phyloP scores from a whole-genome alignment of 2,888 invertebrate genomes.

The Agonopterix alstromeriana region DNA sequence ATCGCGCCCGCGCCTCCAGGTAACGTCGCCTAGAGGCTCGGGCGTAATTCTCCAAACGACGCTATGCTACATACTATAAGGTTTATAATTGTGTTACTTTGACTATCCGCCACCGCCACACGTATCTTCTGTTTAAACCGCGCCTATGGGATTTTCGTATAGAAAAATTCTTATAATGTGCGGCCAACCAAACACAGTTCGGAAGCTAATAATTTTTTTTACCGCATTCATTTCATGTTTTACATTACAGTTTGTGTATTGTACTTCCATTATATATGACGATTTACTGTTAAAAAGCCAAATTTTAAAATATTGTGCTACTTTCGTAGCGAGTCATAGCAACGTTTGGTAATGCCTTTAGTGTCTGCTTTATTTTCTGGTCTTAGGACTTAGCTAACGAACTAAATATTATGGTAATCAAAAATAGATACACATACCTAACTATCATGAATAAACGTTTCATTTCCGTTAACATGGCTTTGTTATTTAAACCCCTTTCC shows the following conservation, averaged over 20 bases:
- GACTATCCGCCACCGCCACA: too few relatives aligned
- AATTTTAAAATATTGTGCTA: neutral
- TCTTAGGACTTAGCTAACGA: constrained; percentile 18
- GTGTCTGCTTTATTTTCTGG: constrained; percentile 9
- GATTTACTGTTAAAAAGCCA: neutral
- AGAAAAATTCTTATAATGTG: too few relatives aligned
- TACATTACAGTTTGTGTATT: neutral
- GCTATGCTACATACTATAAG: too few relatives aligned
- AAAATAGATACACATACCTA: constrained; percentile 23
- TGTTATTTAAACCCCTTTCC: constrained; percentile 13
- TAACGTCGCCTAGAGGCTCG: too few relatives aligned
- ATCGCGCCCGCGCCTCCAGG: too few relatives aligned
- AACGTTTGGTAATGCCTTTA: neutral
- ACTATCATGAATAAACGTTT: constrained; percentile 53
- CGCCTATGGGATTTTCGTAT: too few relatives aligned
- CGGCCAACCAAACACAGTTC: too few relatives aligned
- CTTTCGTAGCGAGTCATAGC: neutral
- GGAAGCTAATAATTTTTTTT: too few relatives aligned
- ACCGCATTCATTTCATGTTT: too few relatives aligned
- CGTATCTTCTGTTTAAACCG: too few relatives aligned
- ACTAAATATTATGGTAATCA: constrained; percentile 17
- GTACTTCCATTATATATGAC: constrained; percentile 1
- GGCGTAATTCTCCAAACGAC: too few relatives aligned
- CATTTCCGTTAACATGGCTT: constrained; percentile 43
- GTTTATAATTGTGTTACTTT: too few relatives aligned